Base-by-base conservation (phyloP, 2,797 vertebrate genomes). In the Paedocypris micromegethes region DNA sequence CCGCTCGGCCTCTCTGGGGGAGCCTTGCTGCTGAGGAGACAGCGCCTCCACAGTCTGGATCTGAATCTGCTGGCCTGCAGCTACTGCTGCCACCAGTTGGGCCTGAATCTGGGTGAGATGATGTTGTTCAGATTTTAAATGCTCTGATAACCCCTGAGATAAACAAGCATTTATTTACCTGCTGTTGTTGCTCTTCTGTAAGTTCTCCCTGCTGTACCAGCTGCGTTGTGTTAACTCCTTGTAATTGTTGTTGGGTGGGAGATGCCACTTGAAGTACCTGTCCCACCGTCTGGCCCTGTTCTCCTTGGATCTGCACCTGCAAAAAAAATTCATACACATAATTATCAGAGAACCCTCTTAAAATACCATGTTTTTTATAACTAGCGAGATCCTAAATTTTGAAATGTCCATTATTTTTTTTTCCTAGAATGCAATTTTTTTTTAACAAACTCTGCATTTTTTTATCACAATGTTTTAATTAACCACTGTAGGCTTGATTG, bases 131-230 rank as follows among this genome's bases (percentile, higher is more conserved):
- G 9, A 9, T 4, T 3, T 39, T 5, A 6, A 5, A 3, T 6
- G 49, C 38, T 4, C 44, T 51, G 5, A 2, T 40, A 8, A 44
- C 9, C 6, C 9, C 40, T 40, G 50, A 5, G 39, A 42, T 4
- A 68, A 54, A 8, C 50, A 46, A 45, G 4, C 51, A 56, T 2
- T 58, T 48, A 65, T 48, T 62, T 78, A 91, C 90, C 87, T 98
- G 96, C 81, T 98, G 95, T 73, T 98, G 96, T 62, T 98, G 97
- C 49, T 98, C 95, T 75, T 98, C 96, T 49, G 93, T 95, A 43
- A 99, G 93, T 75, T 97, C 95, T 0, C 93, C 92, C 0, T 94
- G 94, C 72, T 97, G 96, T 76, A 98, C 89, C 72, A 98, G 90
- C 75, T 97, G 94, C 42, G 86, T 78, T 70, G 80, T 80, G 5